Evolutionary conservation across 30 jellyfish, hydroid and myxozoan species (phyloP).

Genomic region (Clytia hemisphaerica): DNA sequence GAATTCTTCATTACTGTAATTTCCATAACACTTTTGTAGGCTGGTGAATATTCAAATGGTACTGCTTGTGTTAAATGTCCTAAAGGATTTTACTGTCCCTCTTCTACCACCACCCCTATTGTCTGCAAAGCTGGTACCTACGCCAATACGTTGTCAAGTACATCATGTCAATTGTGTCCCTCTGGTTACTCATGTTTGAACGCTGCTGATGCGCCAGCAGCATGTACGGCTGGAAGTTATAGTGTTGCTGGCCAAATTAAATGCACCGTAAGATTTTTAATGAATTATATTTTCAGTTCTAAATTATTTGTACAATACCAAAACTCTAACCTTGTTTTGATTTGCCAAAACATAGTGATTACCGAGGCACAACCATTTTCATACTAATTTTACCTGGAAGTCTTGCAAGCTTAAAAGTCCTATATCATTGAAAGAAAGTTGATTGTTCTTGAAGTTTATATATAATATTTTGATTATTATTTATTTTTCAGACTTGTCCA

Average conservation of each 20-base stretch:
- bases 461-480: not conserved
- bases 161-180: conserved; percentile 54
- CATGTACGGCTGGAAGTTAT: conserved; percentile 53
- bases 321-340: no score
- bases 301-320: not conserved
- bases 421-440: no score
- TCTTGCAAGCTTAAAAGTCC: no score
- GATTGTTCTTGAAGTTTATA: no score
- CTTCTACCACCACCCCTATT: conserved; percentile 51
- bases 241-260: conserved; percentile 70
- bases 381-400: no score
- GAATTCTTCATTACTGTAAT: no score
- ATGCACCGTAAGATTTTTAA: conserved; percentile 42
- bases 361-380: no score
- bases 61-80: conserved; percentile 58
- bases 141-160: conserved; percentile 44
- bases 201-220: conserved; percentile 48
- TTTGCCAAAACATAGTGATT: no score
- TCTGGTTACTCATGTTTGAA: conserved; percentile 55
- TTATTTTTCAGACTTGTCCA: conserved; percentile 47
- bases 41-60: conserved; percentile 73
- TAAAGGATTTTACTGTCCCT: conserved; percentile 78
- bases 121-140: conserved; percentile 80
- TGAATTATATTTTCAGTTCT: not conserved
- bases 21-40: no score